Percentiles rank a stretch among this genome's conserved stretches.
phyloP scores from a whole-genome alignment of 2,888 invertebrate genomes.

The Encarsia formosa region DNA sequence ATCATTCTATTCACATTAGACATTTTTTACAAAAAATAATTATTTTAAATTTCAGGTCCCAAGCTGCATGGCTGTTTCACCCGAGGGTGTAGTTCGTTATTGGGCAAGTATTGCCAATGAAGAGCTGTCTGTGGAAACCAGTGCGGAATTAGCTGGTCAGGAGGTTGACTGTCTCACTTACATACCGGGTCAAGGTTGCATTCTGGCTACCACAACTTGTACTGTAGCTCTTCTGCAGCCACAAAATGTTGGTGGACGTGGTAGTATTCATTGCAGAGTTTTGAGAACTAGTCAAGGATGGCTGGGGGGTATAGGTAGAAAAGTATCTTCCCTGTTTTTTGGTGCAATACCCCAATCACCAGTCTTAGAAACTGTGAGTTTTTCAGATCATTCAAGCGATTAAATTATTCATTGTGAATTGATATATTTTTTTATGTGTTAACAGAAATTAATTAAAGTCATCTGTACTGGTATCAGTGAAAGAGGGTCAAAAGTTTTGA shows the following conservation, averaged over 20 bases:
- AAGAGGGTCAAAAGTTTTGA: slow-evolving; percentile 60
- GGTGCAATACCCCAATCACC: slow-evolving; percentile 65
- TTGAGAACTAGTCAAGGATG: slow-evolving; percentile 74
- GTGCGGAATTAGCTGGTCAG: slow-evolving; percentile 82
- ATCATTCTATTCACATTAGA: not conserved
- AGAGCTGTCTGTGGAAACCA: slow-evolving; percentile 77
- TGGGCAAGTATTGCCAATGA: slow-evolving; percentile 90
- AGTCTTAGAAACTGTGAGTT: slow-evolving; percentile 59
- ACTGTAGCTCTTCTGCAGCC: slow-evolving; percentile 73
- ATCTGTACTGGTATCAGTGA: slow-evolving; percentile 43
- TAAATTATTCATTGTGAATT: not conserved
- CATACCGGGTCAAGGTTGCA: slow-evolving; percentile 68
- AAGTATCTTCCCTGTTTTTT: slow-evolving; percentile 77
- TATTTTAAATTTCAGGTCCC: slow-evolving; percentile 56
- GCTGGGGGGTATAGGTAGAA: slow-evolving; percentile 81
- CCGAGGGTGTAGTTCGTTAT: slow-evolving; percentile 88
- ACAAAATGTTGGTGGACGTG: slow-evolving; percentile 62
- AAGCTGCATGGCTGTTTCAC: slow-evolving; percentile 87
- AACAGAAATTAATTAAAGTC: slow-evolving; percentile 65
- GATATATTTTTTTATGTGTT: slow-evolving; percentile 4
- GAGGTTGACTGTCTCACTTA: slow-evolving; percentile 75
- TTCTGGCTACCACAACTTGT: slow-evolving; percentile 88
- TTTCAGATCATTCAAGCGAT: slow-evolving; percentile 2
- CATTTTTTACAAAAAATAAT: not conserved
- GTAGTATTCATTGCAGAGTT: slow-evolving; percentile 63